Evolutionary conservation across 1,140 invertebrate genomes (phyloP), one percentile per base, ranked within the genome.

Genomic region (Pteromalus puparum): DNA sequence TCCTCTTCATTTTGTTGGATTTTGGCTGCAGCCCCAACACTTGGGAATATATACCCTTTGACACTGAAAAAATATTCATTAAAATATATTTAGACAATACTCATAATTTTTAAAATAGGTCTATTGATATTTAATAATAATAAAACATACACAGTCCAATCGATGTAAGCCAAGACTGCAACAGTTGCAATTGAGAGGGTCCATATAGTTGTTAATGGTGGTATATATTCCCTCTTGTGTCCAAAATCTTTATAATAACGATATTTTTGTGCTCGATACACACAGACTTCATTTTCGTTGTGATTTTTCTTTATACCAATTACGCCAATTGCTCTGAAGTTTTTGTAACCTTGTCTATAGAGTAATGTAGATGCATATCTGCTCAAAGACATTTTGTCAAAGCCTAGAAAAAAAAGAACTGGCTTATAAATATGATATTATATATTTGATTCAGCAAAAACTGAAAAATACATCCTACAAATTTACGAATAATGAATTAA

Each of bases 181-280:
- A 9, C 0, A 7, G 7, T 5, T 26, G 53, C 4, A 21, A 73
- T 9, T 6, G 5, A 7, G 13, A 68, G 21, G 28, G 21, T 76
- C 18, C 46, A 46, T 21, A 7, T 2, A 15, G 24, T 0, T 18
- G 70, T 53, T 0, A 28, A 15, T 53, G n/a, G 24, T 13, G 34
- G 24, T 18, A 24, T 0, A 68, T 9, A 6, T 2, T 75, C n/a
- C 15, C 21, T 65, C 83, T 93, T 92, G 86, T 95, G 94, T 2
- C 94, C 94, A 89, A 95, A 95, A 86, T 94, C 93, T 87, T 94
- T 94, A 86, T 94, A 94, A 10, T 90, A 87, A 18, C 92, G 84
- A 30, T 88, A 83, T 67, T 88, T 88, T 70, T 70, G 38, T 15
- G 2, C 30, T 83, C 81, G 73, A 26, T 72, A 46, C 7, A 87